These are phyloP conservation scores for Scolanthus callimorphus DNA, from an alignment of 92 coral and sea anemone species.

Conservation along the genomic window DNA sequence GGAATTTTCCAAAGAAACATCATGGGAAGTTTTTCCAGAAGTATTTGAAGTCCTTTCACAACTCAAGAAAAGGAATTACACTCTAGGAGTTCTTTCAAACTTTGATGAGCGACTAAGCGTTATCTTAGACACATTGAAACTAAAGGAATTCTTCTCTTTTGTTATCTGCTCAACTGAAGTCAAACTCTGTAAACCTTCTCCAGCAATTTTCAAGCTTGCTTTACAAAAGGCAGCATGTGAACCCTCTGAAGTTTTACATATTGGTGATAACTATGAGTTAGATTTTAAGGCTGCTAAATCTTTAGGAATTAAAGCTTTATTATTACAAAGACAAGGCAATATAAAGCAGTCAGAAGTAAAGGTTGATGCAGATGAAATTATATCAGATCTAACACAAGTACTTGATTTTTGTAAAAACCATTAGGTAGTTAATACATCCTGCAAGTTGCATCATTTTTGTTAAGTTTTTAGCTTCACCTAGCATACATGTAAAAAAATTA, in stretches of 20 bases:
- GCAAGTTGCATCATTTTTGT: no score
- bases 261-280: constrained; percentile 67
- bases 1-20: constrained; percentile 42
- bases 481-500: no score
- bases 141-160: constrained; percentile 57
- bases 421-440: no score
- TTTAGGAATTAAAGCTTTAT: constrained; percentile 67
- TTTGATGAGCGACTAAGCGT: constrained; percentile 74
- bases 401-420: no score
- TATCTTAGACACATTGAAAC: constrained; percentile 49
- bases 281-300: constrained; percentile 72
- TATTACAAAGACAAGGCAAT: constrained; percentile 47
- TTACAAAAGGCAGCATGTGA: constrained; percentile 34
- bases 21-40: constrained; percentile 85
- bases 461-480: no score
- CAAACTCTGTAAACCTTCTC: constrained; percentile 60
- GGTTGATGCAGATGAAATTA: no score
- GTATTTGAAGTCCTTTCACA: constrained; percentile 48
- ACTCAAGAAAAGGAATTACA: constrained; percentile 31
- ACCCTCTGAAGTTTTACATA: constrained; percentile 54
- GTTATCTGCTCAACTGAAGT: constrained; percentile 65
- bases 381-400: no score
- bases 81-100: constrained; percentile 82
- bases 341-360: not conserved
- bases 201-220: constrained; percentile 62